A percentile compares a stretch with the other conserved stretches of the same genome.
Evolutionary conservation across 2,888 invertebrate genomes (phyloP).

Genomic region (Melinaea menophilus): DNA sequence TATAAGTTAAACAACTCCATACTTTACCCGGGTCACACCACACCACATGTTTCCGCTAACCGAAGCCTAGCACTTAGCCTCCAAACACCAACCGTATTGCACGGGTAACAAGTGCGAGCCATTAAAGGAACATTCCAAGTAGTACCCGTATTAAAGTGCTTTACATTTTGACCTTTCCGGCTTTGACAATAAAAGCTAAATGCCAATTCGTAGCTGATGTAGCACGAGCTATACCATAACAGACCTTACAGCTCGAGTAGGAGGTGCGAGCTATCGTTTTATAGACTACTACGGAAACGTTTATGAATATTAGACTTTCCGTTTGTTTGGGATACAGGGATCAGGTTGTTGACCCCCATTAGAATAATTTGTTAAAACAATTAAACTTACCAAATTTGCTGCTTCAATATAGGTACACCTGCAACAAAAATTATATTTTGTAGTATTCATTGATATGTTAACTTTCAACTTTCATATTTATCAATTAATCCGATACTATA

Average conservation of each 20-base stretch:
- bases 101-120: background rate
- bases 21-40: slow-evolving; percentile 17
- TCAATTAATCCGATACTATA: background rate
- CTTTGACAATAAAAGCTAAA: background rate
- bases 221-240: slow-evolving; percentile 19
- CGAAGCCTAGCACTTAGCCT: slow-evolving; percentile 31
- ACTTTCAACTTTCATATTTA: no score
- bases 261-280: background rate
- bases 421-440: background rate
- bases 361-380: background rate
- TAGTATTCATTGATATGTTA: background rate
- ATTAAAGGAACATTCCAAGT: background rate
- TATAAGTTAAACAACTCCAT: slow-evolving; percentile 18
- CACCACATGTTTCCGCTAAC: slow-evolving; percentile 16
- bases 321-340: slow-evolving; percentile 23
- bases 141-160: background rate
- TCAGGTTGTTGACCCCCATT: slow-evolving; percentile 39
- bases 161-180: slow-evolving; percentile 8
- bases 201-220: background rate
- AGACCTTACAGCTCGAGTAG: slow-evolving; percentile 3
- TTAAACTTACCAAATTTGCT: background rate
- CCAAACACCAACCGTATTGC: slow-evolving; percentile 27
- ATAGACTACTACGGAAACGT: slow-evolving; percentile 32
- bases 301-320: slow-evolving; percentile 43
- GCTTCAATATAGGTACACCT: background rate